Conservation (phyloP, 2,888 invertebrate species). For the Lobophora halterata region DNA sequence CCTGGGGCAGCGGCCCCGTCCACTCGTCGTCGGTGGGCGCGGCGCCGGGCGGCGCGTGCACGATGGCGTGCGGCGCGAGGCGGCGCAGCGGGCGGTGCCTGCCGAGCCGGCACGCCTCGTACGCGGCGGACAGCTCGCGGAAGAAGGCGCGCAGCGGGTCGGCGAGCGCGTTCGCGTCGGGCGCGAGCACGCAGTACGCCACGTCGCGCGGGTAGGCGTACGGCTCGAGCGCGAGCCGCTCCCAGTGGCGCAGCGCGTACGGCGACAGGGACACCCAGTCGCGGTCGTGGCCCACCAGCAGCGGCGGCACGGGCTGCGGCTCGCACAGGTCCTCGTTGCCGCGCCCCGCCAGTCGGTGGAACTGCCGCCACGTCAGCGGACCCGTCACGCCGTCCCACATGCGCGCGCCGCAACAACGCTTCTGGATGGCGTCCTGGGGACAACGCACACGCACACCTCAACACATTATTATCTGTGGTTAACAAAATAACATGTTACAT, state of each 20-base stretch:
- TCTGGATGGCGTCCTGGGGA: conserved; percentile 97
- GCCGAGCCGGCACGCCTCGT: conserved; percentile 97
- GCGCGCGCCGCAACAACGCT: conserved; percentile 91
- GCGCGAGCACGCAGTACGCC: conserved; percentile 96
- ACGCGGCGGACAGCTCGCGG: conserved; percentile 94
- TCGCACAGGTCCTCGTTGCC: conserved; percentile 97
- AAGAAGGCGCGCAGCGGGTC: conserved; percentile 92
- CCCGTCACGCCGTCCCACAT: conserved; percentile 98
- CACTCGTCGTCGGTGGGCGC: conserved; percentile 85
- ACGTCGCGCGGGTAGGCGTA: conserved; percentile 97
- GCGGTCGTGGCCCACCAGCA: conserved; percentile 96
- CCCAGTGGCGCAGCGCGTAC: conserved; percentile 97
- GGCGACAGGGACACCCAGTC: conserved; percentile 98
- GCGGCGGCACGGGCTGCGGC: conserved; percentile 97
- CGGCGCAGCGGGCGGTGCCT: conserved; percentile 94
- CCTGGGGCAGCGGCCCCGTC: conserved; percentile 91
- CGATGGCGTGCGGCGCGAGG: conserved; percentile 91
- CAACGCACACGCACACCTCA: too few species aligned
- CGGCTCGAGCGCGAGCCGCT: conserved; percentile 97
- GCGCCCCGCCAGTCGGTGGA: conserved; percentile 96
- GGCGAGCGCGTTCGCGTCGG: conserved; percentile 95
- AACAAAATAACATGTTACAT: too few species aligned
- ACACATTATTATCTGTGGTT: too few species aligned
- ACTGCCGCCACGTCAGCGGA: conserved; percentile 98
- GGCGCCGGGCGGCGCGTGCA: conserved; percentile 68